Evolutionary conservation across 2,888 invertebrate species (phyloP), one percentile per base, ranked within the genome.

Genomic region (Caenorhabditis wallacei): DNA sequence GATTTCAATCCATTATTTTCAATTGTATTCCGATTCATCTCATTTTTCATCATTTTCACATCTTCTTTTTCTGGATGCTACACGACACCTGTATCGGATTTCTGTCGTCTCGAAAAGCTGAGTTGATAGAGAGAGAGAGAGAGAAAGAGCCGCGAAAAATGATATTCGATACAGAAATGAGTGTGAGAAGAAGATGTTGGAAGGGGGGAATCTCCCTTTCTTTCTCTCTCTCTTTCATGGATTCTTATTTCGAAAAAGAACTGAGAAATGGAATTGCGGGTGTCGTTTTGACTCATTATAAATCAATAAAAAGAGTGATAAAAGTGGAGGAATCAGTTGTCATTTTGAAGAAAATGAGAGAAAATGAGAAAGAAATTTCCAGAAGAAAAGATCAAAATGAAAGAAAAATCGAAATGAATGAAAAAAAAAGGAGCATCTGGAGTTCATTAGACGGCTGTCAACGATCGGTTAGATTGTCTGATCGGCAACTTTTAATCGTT

Each of bases 71-170:
- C 46, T n/a, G 24, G n/a, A 35, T 53, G 40, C 40, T 54, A 53
- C 69, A 78, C 69, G 78, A 69, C 63, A 69, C 78, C 78, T 72
- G 74, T 71, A 75, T 68, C 72, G 35, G 66, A 68, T 66, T 64
- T 70, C 72, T 26, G 51, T 22, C 22, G 57, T 26, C 51, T 57
- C 13, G 16, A 13, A 71, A 16, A n/a, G 30, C n/a, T 40, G 57
- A 22, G 76, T 18, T 46, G 70, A 54, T 35, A 4, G 2, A 2
- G 70, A 70, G n/a, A n/a, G n/a, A n/a, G n/a, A n/a, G n/a, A n/a
- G n/a, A 4, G 63, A 63, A 16, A 63, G 56, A 46, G 43, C 51
- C 22, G 72, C 35, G 72, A 70, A 70, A 75, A 76, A 61, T 76
- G 66, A 74, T 61, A 66, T 68, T 66, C 66, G 66, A 75, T 68